Evolutionary conservation across 2,888 invertebrate species (phyloP), one percentile per base, ranked within the genome.

Genomic region (Limnephilus marmoratus): DNA sequence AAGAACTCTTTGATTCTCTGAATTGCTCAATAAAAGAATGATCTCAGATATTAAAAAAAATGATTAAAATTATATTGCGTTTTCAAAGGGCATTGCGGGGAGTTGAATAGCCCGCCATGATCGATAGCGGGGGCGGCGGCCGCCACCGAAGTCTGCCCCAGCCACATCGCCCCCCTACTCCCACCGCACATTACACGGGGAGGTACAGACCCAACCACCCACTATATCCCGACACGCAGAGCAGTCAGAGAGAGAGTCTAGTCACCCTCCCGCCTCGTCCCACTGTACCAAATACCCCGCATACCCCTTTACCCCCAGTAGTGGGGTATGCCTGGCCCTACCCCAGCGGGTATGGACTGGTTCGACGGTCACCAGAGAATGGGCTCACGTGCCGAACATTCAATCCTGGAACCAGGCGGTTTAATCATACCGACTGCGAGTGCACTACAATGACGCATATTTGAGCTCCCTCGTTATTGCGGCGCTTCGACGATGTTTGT

Each of bases 61-160:
- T 82, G 34, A 31, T 11, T 31, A 82, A 15, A 82, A 24, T 68
- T 68, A 68, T 68, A 68, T 68, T 68, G 68, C 68, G 68, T 24
- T 68, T 68, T 68, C 68, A 68, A 68, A 29, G 49, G 37, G 49
- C 45, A 86, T 24, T 15, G 86, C 45, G 41, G 86, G 86, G 49
- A 45, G 86, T 86, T 86, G 86, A 86, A 86, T 45, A 86, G 41
- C 86, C 86, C 86, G 86, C 86, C 45, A 45, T 86, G 86, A 86
- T 86, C 86, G 45, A 86, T 86, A 86, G 37, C 29, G 86, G 86
- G 41, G 24, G 86, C 86, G 45, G 86, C 86, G 86, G 86, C 86
- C 86, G 86, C n/a, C 41, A 45, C 29, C 49, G n/a, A n/a, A 45
- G 86, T 45, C 41, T n/a, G 41, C 45, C 49, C 45, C 49, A n/a